Evolutionary conservation across 2,888 invertebrate species (phyloP), one percentile per base, ranked within the genome.

Genomic region (Seira musarum): DNA sequence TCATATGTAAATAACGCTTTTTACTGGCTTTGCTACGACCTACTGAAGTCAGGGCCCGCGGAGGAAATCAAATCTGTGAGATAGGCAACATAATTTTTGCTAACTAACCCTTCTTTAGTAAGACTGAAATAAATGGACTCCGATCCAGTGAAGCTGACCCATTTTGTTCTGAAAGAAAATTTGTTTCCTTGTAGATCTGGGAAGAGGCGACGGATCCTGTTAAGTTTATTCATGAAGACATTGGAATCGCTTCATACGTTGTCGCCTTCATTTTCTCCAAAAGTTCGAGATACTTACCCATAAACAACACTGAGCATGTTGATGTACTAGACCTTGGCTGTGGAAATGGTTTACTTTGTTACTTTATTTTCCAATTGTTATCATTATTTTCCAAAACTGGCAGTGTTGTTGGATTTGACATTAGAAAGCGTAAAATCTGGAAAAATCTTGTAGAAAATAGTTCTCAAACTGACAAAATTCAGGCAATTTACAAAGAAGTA

Each of bases 141-240:
- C n/a, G n/a, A n/a, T n/a, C n/a, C n/a, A n/a, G n/a, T n/a, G n/a
- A n/a, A n/a, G n/a, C n/a, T n/a, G n/a, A n/a, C n/a, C n/a, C n/a
- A n/a, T n/a, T n/a, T n/a, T n/a, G n/a, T n/a, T n/a, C n/a, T n/a
- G n/a, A n/a, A n/a, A n/a, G n/a, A n/a, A n/a, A n/a, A n/a, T n/a
- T 66, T 60, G 22, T 81, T 25, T 82, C 68, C 71, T 89, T 90
- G 65, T 86, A 95, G 93, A 92, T 93, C 83, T 99, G 98, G 98
- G 93, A 95, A 3, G 97, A 97, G 89, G 93, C 92, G 82, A 99
- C 99, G 5, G 96, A 99, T 89, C 96, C 99, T 17, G 90, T 93
- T 66, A 99, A 99, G 89, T 98, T 94, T 91, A 95, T 99, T 0
- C 96, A 94, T 90, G 99, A 99, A 91, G 99, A 99, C 89, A 91